Base-by-base conservation (phyloP, 2,888 invertebrate genomes). In the Halocaridina rubra region DNA sequence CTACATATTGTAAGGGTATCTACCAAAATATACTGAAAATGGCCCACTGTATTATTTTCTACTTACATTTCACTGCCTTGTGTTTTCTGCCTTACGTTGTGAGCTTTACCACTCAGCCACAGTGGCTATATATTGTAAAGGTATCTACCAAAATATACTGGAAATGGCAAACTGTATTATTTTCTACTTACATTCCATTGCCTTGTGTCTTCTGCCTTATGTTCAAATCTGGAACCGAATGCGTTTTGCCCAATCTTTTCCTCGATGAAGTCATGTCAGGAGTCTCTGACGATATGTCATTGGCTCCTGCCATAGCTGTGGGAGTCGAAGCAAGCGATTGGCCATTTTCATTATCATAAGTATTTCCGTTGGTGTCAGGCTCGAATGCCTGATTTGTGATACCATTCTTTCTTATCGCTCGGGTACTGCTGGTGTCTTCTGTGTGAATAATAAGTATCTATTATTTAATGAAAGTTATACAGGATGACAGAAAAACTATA, bases 141-240 rank as follows among this genome's bases (percentile, higher is more conserved):
- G n/a, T n/a, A n/a, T n/a, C n/a, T n/a, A n/a, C n/a, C n/a, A n/a
- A n/a, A n/a, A n/a, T n/a, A n/a, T n/a, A n/a, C n/a, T n/a, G n/a
- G n/a, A n/a, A n/a, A n/a, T n/a, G n/a, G n/a, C n/a, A n/a, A n/a
- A n/a, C n/a, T n/a, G n/a, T n/a, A 46, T 10, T 46, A 13, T 46
- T 46, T 46, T 46, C 53, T 1, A 53, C 53, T 53, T 53, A 53
- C 27, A 64, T 69, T 22, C 4, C 61, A 27, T 61, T 78, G 22
- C 79, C 84, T 53, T 61, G 24, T 30, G 71, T 84, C 71, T 72
- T 79, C 7, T 27, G 30, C 3, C 64, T 69, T 22, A 59, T 71
- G 22, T 61, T 32, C 7, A 84, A 27, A 32, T 84, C 74, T 8
- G 84, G 84, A 33, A 79, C 84, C 8, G 84, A 84, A 5, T 57